Percentiles rank a stretch among this genome's conserved stretches.
Evolutionary conservation across 1,140 invertebrate species (phyloP).

Genomic region (Apis laboriosa): DNA sequence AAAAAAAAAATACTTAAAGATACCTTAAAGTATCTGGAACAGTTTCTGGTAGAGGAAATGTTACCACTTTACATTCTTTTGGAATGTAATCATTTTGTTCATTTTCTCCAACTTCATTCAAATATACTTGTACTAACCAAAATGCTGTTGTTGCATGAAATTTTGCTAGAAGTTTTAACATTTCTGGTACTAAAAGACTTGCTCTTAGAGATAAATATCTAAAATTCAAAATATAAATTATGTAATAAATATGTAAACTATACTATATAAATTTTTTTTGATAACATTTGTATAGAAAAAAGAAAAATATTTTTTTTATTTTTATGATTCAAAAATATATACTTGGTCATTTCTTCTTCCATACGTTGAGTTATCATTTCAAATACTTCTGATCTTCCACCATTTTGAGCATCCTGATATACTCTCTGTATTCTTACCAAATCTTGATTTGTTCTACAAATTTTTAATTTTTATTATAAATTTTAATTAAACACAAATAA

Average conservation of each 20-base stretch:
- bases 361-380: conserved; percentile 85
- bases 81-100: conserved; percentile 81
- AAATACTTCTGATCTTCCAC: conserved; percentile 80
- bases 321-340: conserved; percentile 37
- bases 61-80: conserved; percentile 80
- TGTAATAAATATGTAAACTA: conserved; percentile 37
- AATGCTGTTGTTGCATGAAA: conserved; percentile 91
- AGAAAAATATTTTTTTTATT: conserved; percentile 47
- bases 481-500: neutral
- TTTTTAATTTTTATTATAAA: neutral
- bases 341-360: conserved; percentile 84
- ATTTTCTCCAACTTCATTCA: conserved; percentile 74
- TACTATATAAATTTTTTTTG: neutral
- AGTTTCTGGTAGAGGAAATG: conserved; percentile 85
- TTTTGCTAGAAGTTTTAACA: conserved; percentile 85
- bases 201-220: conserved; percentile 86
- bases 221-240: conserved; percentile 61
- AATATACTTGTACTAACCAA: conserved; percentile 92
- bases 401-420: conserved; percentile 84
- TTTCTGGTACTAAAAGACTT: conserved; percentile 87
- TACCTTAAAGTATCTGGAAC: conserved; percentile 85
- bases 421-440: conserved; percentile 88
- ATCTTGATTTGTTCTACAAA: conserved; percentile 82
- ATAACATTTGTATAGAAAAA: neutral
- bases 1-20: neutral